Percentiles rank a stretch among this genome's conserved stretches.
Conservation (phyloP, 2,113 vertebrate genomes). For the Fukomys damarensis region DNA sequence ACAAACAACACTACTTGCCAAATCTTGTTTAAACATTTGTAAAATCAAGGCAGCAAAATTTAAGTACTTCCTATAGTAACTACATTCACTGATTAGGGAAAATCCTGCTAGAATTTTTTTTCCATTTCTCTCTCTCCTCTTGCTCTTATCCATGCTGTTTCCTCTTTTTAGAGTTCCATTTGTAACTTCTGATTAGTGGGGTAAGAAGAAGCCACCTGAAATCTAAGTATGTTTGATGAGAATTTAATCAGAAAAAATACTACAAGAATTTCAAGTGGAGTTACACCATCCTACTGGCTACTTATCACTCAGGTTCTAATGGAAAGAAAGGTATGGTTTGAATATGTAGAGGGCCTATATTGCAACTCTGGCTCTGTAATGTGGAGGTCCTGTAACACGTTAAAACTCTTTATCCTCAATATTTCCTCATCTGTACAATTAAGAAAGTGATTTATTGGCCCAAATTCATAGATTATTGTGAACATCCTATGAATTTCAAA, state of each 20-base stretch:
- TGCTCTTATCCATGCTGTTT: background rate
- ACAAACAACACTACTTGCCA: background rate
- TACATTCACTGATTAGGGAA: background rate
- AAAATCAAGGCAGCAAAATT: background rate
- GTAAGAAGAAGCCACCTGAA: background rate
- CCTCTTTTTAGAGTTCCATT: background rate
- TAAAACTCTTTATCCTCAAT: background rate
- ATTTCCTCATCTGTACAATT: background rate
- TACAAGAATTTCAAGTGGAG: conserved; percentile 24
- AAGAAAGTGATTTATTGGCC: background rate
- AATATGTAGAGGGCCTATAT: background rate
- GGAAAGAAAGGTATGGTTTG: background rate
- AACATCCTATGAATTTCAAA: background rate
- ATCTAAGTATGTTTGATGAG: background rate
- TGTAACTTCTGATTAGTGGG: conserved; percentile 13
- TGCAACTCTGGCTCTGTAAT: background rate
- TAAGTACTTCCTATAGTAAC: background rate
- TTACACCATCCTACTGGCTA: background rate
- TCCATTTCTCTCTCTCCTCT: background rate
- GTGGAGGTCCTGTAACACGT: background rate
- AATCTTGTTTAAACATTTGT: background rate
- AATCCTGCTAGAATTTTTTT: background rate
- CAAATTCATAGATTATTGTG: background rate
- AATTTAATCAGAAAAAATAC: background rate
- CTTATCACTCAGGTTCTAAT: background rate